These are phyloP conservation scores for Orthonevra nobilis DNA, from an alignment of 2,888 invertebrate genomes.

Conservation along the genomic window DNA sequence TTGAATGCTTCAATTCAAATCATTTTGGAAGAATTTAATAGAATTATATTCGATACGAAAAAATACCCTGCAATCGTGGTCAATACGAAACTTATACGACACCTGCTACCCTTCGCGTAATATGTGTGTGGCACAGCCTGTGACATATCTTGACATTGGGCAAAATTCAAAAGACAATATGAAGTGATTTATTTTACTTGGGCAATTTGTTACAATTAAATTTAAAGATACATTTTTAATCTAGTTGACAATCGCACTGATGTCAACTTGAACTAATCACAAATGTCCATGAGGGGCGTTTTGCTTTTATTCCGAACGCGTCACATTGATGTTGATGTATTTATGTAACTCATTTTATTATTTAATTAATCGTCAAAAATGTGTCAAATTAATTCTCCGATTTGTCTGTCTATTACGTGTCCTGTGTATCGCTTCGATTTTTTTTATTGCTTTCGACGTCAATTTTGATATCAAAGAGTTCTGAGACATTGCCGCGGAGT, in stretches of 20 bases:
- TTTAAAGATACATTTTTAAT: too few species aligned
- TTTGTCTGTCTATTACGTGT: constrained; percentile 66
- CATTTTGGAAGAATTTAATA: too few species aligned
- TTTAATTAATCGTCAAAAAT: constrained; percentile 71
- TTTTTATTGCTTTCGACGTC: constrained; percentile 45
- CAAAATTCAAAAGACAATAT: too few species aligned
- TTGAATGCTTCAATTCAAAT: too few species aligned
- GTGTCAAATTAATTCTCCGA: constrained; percentile 69
- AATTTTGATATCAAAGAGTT: constrained; percentile 59
- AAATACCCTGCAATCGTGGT: too few species aligned
- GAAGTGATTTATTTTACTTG: too few species aligned
- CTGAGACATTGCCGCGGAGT: constrained; percentile 59
- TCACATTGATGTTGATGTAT: constrained; percentile 55
- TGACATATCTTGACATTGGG: too few species aligned
- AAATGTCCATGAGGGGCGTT: constrained; percentile 26
- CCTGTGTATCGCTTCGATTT: constrained; percentile 57
- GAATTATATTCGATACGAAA: too few species aligned
- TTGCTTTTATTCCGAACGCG: constrained; percentile 10
- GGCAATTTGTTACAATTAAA: too few species aligned
- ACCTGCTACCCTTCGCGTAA: too few species aligned
- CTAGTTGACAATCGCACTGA: constrained; percentile 74
- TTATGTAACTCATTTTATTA: constrained; percentile 67
- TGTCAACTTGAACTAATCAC: constrained; percentile 71
- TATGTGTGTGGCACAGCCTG: too few species aligned
- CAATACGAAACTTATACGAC: too few species aligned